Base-by-base conservation (phyloP, 2,797 vertebrate genomes). In the Leptodactylus fallax region DNA sequence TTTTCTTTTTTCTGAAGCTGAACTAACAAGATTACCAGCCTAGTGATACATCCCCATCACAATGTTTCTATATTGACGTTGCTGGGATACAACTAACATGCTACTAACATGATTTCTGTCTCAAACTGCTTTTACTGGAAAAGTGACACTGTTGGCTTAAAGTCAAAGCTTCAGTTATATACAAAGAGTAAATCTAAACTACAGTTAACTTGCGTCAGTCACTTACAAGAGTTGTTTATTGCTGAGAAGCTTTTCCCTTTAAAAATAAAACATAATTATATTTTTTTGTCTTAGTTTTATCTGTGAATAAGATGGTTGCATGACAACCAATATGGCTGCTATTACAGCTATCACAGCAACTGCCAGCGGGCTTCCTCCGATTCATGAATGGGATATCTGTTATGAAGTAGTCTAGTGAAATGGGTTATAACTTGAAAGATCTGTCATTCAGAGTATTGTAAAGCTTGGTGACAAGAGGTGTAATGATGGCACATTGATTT, bases 51-150 rank as follows among this genome's bases (percentile, higher is more conserved):
- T 53, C 0, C 11, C 45, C 72, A 23, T n/a, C 72, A 76, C 72
- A 77, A 53, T 77, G 74, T 77, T 77, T 51, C 49, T 51, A 21
- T 53, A 76, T 51, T 51, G 47, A 51, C 9, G 72, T 76, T 8
- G 47, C 74, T 21, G 51, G 6, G 74, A 77, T 77, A 77, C 74
- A 77, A 23, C 74, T 77, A 77, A 53, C 74, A 51, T 13, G 74
- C 74, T 77, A 53, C 74, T 77, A n/a, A n/a, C n/a, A 23, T 53
- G 74, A 53, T 53, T 51, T 11, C 49, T 23, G 6, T 23, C 74
- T 77, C 49, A 77, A 53, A 53, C 19, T 77, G 21, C 21, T 51
- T 53, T 53, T 23, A 23, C 74, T 23, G 74, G 49, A 49, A 23
- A 23, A 53, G 49, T n/a, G 19, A 77, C 47, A 51, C 47, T 23